phyloP scores from a whole-genome alignment of 1,140 invertebrate species.

The Aphidius ervi region DNA sequence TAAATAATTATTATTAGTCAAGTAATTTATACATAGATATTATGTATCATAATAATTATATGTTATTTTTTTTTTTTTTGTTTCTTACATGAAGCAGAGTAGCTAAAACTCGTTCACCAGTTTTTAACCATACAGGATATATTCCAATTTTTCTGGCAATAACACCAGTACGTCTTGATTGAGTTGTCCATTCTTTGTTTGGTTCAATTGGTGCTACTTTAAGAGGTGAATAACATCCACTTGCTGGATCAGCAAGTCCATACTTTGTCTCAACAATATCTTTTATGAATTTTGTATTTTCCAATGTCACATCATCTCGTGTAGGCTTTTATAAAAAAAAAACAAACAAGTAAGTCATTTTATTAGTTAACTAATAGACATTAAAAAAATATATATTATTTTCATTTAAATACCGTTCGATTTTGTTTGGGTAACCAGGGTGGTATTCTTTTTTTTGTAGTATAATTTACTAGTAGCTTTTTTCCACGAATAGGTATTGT shows the following conservation, averaged over 20 bases:
- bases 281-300: slow-evolving; percentile 80
- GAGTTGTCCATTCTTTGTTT: slow-evolving; percentile 59
- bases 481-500: slow-evolving; percentile 19
- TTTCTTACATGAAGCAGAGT: slow-evolving; percentile 81
- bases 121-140: slow-evolving; percentile 87
- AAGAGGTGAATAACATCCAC: slow-evolving; percentile 44
- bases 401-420: slow-evolving; percentile 47
- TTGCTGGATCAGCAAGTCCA: slow-evolving; percentile 46
- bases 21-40: slow-evolving; percentile 14
- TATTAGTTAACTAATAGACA: slow-evolving; percentile 1
- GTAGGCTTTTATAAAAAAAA: slow-evolving; percentile 50
- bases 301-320: slow-evolving; percentile 68
- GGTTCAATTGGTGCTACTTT: slow-evolving; percentile 58
- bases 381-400: neutral
- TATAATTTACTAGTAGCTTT: slow-evolving; percentile 6
- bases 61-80: slow-evolving; percentile 9
- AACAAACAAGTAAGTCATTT: slow-evolving; percentile 18
- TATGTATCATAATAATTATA: neutral
- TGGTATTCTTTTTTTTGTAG: slow-evolving; percentile 54
- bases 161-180: slow-evolving; percentile 71
- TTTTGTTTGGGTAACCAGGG: slow-evolving; percentile 57
- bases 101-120: slow-evolving; percentile 71
- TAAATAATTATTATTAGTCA: slow-evolving; percentile 12
- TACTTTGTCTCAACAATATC: slow-evolving; percentile 70
- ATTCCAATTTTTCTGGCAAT: slow-evolving; percentile 91